Base-by-base conservation (phyloP, 2,888 invertebrate species). In the Amphipyra berbera region DNA sequence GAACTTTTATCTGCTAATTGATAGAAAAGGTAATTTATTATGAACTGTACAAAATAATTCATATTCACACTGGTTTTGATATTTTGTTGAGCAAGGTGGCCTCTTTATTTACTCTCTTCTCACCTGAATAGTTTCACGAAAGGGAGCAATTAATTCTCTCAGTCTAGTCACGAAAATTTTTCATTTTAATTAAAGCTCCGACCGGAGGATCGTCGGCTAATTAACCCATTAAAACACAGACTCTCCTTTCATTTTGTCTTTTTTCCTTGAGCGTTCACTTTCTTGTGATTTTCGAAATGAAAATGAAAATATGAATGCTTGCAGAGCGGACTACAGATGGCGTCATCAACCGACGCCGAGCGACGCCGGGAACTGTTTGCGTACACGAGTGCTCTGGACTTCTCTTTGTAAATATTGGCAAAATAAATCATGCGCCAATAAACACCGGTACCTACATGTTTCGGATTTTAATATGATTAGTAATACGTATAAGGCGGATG, bases 141-240 rank as follows among this genome's bases (percentile, higher is more conserved):
- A 90, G 88, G 86, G 82, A 88, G 89, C 91, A 91, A 94, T 93
- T 93, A 91, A 91, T 93, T 90, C 86, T 79, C 82, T 77, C 78
- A 92, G 91, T 94, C 90, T 88, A 92, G 93, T 94, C 92, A 93
- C 93, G 93, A 92, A 91, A 90, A 88, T 91, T 94, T 94, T 94
- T 92, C 92, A 93, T 93, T 94, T 94, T 94, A 94, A 94, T 94
- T 94, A 94, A 94, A 93, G 88, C 90, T 81, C 88, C 88, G 81
- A 90, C 91, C 88, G 89, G 88, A 84, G 94, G 90, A 93, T 94
- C 93, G 91, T 85, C 86, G 88, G 90, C 94, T 94, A 94, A 95
- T 95, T 94, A 93, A 94, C 93, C 93, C 93, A 94, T 95, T 94
- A 94, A 93, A 94, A 94, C 89, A 90, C 91, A 90, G 92, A 89